Evolutionary conservation across 2,888 invertebrate genomes (phyloP), one percentile per base, ranked within the genome.

Genomic region (Tribolium freemani): DNA sequence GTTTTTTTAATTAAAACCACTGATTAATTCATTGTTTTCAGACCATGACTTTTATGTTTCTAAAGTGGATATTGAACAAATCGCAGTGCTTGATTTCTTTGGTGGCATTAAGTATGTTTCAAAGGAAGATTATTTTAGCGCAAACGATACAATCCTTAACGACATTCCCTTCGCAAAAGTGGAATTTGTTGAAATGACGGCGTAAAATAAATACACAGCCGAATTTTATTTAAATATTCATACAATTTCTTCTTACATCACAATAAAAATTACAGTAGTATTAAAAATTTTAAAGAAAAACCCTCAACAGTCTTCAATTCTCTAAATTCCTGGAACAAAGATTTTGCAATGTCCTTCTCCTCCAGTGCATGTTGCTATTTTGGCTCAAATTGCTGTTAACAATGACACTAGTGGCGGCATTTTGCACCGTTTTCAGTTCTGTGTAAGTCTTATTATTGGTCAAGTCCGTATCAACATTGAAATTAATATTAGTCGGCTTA

Each of bases 1-100:
- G n/a, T 54, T 30, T 57, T 69, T 54, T 30, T 56, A n/a, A n/a
- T 16, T 57, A 48, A 9, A 63, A 44, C 9, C 10, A 26, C 3
- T 10, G 26, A 13, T 10, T 48, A 48, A 48, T 11, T 46, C n/a
- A 46, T 30, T 51, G 10, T 46, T 88, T 89, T n/a, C 86, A 94
- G 94, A 90, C 82, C 95, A 96, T 85, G 84, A 89, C 13, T 96
- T 94, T 88, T 94, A 92, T 81, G 90, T 96, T 44, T 93, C 93
- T 0, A 94, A 94, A 86, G 78, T 96, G 81, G 89, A 92, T 76
- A 93, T 96, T 56, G 87, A 88, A 31, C 90, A 93, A 78, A 93
- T 96, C 67, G 91, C 90, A 8, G 91, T 96, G 77, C 86, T 96
- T 78, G 95, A 96, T 83, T 93, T 90, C 85, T 96, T 94, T 84